These are phyloP conservation scores for Netelia melanura DNA, from an alignment of 2,888 invertebrate genomes.

Conservation along the genomic window DNA sequence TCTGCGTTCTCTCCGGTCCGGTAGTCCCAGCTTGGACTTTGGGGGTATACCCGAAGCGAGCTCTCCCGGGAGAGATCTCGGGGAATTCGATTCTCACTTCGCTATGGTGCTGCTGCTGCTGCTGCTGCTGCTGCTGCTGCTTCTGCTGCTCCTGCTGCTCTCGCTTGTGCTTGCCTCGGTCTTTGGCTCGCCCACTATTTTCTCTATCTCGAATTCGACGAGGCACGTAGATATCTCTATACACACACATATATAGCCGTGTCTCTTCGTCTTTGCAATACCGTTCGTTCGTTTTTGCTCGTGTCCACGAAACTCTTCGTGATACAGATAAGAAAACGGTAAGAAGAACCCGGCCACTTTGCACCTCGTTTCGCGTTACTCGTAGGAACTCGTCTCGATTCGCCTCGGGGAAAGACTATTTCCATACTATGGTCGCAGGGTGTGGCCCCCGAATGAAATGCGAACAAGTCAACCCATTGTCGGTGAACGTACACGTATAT, in stretches of 20 bases:
- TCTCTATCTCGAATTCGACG: conserved; percentile 61
- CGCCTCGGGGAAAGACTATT: conserved; percentile 56
- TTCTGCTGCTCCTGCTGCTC: conserved; percentile 31
- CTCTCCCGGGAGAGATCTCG: conserved; percentile 66
- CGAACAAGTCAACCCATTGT: conserved; percentile 14
- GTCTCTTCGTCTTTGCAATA: conserved; percentile 18
- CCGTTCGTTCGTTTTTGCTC: conserved; percentile 21
- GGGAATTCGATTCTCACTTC: conserved; percentile 68
- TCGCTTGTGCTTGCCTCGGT: conserved; percentile 49
- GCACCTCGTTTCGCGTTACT: conserved; percentile 64
- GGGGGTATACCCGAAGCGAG: conserved; percentile 50
- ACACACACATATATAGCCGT: neutral
- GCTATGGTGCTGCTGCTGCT: conserved; percentile 30
- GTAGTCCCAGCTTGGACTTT: conserved; percentile 51
- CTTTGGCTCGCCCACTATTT: conserved; percentile 50
- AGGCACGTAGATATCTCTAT: neutral
- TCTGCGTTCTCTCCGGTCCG: conserved; percentile 30
- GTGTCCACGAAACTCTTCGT: conserved; percentile 39
- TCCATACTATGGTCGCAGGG: conserved; percentile 43
- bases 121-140: conserved; percentile 50
- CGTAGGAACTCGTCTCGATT: conserved; percentile 39
- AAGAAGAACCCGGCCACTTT: conserved; percentile 61
- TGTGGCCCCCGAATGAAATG: conserved; percentile 8
- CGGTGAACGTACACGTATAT: neutral
- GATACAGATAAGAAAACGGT: conserved; percentile 61